Evolutionary conservation across 2,113 vertebrate species (phyloP), one percentile per base, ranked within the genome.

Genomic region (Zosterops pallidus): DNA sequence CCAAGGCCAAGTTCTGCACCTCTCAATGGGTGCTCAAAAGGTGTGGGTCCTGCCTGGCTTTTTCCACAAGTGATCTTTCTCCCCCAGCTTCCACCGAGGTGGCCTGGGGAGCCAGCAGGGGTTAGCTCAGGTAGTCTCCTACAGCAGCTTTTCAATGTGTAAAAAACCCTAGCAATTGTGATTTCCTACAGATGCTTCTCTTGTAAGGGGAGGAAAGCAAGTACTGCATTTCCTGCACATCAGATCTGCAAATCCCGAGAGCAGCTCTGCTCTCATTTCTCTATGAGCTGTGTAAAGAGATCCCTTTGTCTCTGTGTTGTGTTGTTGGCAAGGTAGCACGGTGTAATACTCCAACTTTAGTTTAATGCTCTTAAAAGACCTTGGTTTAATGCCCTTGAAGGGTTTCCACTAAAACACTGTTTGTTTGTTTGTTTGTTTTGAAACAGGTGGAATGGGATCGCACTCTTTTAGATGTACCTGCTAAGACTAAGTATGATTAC

Each of bases 391-490:
- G 39, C 26, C 59, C n/a, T 35, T 63, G 53, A 19, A 86, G 49
- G 16, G 33, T 74, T 95, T 74, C 60, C 26, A 31, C 47, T 60
- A 41, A 77, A 83, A 9, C 14, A 3, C 31, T 41, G 28, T 16
- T 39, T 57, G 37, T 47, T 57, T 57, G 17, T 64, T 47, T 37
- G 37, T 37, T 37, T 37, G 37, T 37, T 59, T 59, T 80, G n/a
- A 64, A 82, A 56, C 92, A 99, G 99, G 99, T 95, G 28, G 98
- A 98, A 81, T 99, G 99, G 99, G 62, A 90, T 31, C 97, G 98
- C 15, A 55, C 90, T 13, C 97, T 99, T 11, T 65, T 99, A 95
- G 97, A 98, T 41, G 97, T 98, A 16, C 99, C 99, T 3, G 91
- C 97, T 23, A 96, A 98, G 93, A 99, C 99, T 8, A 94, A 97